Conservation (phyloP, 1,140 invertebrate species). For the Brachionus rotundiformis region DNA sequence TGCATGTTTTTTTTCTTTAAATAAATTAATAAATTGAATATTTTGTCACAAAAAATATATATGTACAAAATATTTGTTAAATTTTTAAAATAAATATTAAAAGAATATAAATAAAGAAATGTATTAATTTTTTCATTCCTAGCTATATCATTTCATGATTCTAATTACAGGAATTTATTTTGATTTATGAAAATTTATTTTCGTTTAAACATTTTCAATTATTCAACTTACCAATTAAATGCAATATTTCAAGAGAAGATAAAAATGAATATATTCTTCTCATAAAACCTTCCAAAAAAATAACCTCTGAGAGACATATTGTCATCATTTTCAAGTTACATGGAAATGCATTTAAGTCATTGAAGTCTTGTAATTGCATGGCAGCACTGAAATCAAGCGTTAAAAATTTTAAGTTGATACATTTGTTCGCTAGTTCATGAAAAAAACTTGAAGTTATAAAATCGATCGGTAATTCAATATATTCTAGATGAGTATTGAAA, state of each 20-base stretch:
- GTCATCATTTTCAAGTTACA: constrained; percentile 95
- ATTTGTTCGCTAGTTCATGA: constrained; percentile 93
- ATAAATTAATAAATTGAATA: too few relatives aligned
- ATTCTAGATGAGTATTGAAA: constrained; percentile 59
- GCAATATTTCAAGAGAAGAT: constrained; percentile 95
- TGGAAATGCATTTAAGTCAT: constrained; percentile 94
- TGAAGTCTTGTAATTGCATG: constrained; percentile 90
- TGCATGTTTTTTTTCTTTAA: too few relatives aligned
- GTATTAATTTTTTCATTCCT: too few relatives aligned
- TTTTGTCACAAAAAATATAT: too few relatives aligned
- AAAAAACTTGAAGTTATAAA: constrained; percentile 95
- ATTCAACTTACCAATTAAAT: constrained; percentile 84
- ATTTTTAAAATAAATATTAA: too few relatives aligned
- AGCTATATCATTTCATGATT: too few relatives aligned
- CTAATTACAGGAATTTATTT: too few relatives aligned
- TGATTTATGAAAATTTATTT: too few relatives aligned
- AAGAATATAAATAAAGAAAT: too few relatives aligned
- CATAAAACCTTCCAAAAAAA: constrained; percentile 99
- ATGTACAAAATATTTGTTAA: too few relatives aligned
- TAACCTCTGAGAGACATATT: constrained; percentile 96
- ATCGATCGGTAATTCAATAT: constrained; percentile 95
- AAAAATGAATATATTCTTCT: constrained; percentile 99
- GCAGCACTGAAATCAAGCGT: constrained; percentile 94
- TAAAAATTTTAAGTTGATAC: constrained; percentile 95
- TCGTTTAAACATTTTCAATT: too few relatives aligned